Base-by-base conservation (phyloP, 2,888 invertebrate species). In the Drosophila infuscata region DNA sequence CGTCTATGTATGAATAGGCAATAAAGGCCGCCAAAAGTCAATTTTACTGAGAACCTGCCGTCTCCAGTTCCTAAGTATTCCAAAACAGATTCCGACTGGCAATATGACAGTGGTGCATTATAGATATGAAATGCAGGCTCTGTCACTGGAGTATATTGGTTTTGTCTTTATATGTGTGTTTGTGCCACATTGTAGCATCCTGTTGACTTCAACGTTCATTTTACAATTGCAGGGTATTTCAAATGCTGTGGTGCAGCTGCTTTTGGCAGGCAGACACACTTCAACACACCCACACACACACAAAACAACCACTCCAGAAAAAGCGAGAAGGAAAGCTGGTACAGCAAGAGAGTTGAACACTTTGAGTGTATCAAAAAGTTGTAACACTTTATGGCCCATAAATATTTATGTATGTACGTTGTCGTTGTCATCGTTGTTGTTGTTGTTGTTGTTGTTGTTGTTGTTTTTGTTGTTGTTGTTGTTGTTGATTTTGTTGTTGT, bases 311-410 rank as follows among this genome's bases (percentile, higher is more conserved):
- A 52, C 20, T 41, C 7, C 11, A 11, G 2, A 25, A 3, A 25
- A 3, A 51, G 12, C 29, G 11, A 46, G 17, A 29, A 29, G 20
- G 12, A 30, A n/a, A n/a, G 29, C 7, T 15, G 56, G 20, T 29
- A 8, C 32, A 43, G 51, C 51, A 12, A 32, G 52, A 20, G 53
- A 48, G 43, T 58, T 25, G 49, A 57, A 60, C 53, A 69, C 43
- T 68, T 68, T 70, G 70, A 83, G 81, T 83, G 76, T 82, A 83
- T 86, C 86, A 83, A 72, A 86, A 86, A 81, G 82, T 86, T 86
- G 82, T 83, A 74, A 74, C 82, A 86, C 82, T 84, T 84, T 86
- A 84, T 84, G 86, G 86, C 51, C 77, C 79, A 85, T 86, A 86
- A 86, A 85, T 84, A 85, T 84, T 82, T 79, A 84, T 85, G 84